phyloP scores from a whole-genome alignment of 2,888 invertebrate species.

The Pachliopta kotzebuea region DNA sequence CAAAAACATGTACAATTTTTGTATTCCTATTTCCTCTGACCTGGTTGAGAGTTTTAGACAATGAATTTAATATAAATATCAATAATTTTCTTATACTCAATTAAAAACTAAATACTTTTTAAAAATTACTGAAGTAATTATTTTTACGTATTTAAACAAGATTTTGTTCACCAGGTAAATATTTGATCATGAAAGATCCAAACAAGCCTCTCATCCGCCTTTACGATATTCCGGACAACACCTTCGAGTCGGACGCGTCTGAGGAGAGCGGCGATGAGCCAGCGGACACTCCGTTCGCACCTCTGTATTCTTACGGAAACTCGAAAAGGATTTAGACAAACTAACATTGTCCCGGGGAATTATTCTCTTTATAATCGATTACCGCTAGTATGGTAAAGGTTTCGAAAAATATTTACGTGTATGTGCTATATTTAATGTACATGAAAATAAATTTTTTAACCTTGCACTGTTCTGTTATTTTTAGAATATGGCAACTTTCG shows the following conservation, averaged over 20 bases:
- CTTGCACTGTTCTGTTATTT: too few species aligned
- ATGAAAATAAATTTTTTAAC: conserved; percentile 64
- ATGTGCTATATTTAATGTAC: conserved; percentile 65
- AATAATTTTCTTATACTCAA: too few species aligned
- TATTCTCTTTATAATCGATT: neutral
- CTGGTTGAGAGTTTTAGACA: too few species aligned
- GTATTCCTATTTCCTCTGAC: too few species aligned
- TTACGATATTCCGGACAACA: conserved; percentile 99
- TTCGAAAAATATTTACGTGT: conserved; percentile 37
- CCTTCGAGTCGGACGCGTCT: conserved; percentile 98
- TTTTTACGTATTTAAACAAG: neutral
- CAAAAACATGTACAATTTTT: too few species aligned
- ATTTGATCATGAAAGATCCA: conserved; percentile 99
- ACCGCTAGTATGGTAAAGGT: neutral
- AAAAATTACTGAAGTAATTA: too few species aligned
- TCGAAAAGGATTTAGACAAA: conserved; percentile 64
- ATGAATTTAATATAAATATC: too few species aligned
- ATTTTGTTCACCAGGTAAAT: conserved; percentile 79
- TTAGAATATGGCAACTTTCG: too few species aligned
- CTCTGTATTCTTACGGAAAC: conserved; percentile 74
- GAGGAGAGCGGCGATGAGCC: conserved; percentile 89
- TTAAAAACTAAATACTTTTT: too few species aligned
- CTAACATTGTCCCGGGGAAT: neutral
- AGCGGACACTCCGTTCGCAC: conserved; percentile 73
- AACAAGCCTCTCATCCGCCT: conserved; percentile 98